Evolutionary conservation across 2,797 vertebrate species (phyloP).

Genomic region (Sarcophilus harrisii): DNA sequence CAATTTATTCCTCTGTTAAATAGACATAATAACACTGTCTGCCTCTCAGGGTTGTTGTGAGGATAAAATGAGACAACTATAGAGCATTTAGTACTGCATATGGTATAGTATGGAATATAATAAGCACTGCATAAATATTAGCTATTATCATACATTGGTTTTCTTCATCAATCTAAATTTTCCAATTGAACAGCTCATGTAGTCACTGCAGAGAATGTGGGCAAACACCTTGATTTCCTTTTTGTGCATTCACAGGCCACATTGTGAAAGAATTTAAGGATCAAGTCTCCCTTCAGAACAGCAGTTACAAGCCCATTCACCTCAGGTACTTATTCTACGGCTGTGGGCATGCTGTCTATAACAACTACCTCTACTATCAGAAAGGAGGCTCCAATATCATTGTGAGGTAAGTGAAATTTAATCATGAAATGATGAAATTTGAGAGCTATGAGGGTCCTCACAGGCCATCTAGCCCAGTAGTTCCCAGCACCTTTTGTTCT

Average conservation of each 20-base stretch:
- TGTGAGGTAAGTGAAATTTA: slow-evolving; percentile 87
- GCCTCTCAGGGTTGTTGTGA: not conserved
- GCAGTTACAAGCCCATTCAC: slow-evolving; percentile 87
- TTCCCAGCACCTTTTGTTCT: not conserved
- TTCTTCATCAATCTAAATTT: not conserved
- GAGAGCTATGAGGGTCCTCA: not conserved
- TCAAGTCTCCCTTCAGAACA: slow-evolving; percentile 88
- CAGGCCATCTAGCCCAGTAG: not conserved
- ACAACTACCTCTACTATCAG: slow-evolving; percentile 94
- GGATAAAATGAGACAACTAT: not conserved
- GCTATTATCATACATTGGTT: not conserved
- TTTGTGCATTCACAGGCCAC: slow-evolving; percentile 85
- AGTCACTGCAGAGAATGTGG: not conserved
- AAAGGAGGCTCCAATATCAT: slow-evolving; percentile 92
- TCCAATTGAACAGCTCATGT: fast-evolving
- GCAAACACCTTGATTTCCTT: not conserved
- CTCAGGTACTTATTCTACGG: slow-evolving; percentile 92
- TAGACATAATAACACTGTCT: not conserved
- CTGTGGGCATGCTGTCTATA: slow-evolving; percentile 93
- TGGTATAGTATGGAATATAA: not conserved
- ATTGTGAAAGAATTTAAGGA: slow-evolving; percentile 91
- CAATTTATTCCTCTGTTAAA: not conserved
- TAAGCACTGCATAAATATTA: not conserved
- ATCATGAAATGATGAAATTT: not conserved
- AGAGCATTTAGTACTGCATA: not conserved